Evolutionary conservation across 2,888 invertebrate species (phyloP).

Genomic region (Microctonus hyperodae): DNA sequence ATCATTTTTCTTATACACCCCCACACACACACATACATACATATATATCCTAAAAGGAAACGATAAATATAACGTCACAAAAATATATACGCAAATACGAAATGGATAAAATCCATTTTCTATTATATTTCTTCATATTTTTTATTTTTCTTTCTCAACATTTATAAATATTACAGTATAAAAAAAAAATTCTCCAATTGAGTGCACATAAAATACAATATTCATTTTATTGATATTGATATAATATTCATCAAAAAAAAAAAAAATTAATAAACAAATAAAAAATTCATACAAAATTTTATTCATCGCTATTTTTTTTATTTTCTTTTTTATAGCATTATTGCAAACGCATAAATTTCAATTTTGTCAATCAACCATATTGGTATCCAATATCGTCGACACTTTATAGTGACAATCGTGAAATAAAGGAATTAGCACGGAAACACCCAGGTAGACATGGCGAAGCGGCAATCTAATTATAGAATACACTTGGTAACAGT

Average conservation of each 20-base stretch:
- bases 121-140: too few relatives aligned
- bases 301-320: not conserved
- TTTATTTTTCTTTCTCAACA: too few relatives aligned
- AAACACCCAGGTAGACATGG: slow-evolving; percentile 22
- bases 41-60: slow-evolving; percentile 9
- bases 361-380: slow-evolving; percentile 1
- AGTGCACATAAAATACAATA: not conserved
- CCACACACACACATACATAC: too few relatives aligned
- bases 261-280: slow-evolving; percentile 1
- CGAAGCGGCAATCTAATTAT: slow-evolving; percentile 26
- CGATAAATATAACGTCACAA: not conserved
- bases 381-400: not conserved
- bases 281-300: not conserved
- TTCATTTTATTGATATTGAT: not conserved
- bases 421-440: slow-evolving; percentile 24
- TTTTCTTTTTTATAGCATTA: not conserved
- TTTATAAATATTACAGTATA: too few relatives aligned
- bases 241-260: not conserved
- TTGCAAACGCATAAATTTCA: not conserved
- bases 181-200: not conserved
- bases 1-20: slow-evolving; percentile 17
- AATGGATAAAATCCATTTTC: slow-evolving; percentile 18
- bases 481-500: slow-evolving; percentile 22
- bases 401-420: slow-evolving; percentile 13
- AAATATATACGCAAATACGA: not conserved